Evolutionary conservation across 2,113 vertebrate genomes (phyloP).

Genomic region (Herpetotheres cachinnans): DNA sequence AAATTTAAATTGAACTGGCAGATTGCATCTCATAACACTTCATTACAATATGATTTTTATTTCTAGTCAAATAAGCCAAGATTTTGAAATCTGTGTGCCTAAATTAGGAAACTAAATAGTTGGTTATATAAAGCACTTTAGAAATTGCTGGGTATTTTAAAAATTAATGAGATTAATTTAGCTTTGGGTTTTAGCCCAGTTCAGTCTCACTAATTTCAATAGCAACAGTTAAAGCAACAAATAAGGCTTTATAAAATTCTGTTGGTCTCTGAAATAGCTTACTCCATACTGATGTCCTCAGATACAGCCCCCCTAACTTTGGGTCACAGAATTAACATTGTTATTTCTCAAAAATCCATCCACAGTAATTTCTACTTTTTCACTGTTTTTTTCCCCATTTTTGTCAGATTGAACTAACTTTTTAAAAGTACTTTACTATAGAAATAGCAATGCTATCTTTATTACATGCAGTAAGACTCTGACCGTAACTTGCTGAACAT

Average conservation of each 20-base stretch:
- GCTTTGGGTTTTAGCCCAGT: background rate
- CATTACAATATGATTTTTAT: background rate
- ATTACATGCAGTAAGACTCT: background rate
- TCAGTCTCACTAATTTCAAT: background rate
- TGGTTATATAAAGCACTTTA: background rate
- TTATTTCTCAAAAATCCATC: background rate
- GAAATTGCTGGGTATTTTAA: background rate
- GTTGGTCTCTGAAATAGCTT: background rate
- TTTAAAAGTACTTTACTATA: background rate
- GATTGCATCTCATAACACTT: background rate
- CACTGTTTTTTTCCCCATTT: background rate
- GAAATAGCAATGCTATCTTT: background rate
- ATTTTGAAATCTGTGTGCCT: background rate
- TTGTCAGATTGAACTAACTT: background rate
- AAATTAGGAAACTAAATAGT: background rate
- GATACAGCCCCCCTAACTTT: background rate
- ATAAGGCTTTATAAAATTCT: background rate
- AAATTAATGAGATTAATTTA: background rate
- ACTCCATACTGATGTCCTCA: background rate
- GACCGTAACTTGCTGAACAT: background rate
- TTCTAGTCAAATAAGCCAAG: background rate
- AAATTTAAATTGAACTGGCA: background rate
- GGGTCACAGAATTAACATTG: background rate
- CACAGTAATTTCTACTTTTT: background rate
- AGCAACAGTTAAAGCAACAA: background rate